Evolutionary conservation across 2,797 vertebrate species (phyloP), one percentile per base, ranked within the genome.

Genomic region (Chelon auratus): DNA sequence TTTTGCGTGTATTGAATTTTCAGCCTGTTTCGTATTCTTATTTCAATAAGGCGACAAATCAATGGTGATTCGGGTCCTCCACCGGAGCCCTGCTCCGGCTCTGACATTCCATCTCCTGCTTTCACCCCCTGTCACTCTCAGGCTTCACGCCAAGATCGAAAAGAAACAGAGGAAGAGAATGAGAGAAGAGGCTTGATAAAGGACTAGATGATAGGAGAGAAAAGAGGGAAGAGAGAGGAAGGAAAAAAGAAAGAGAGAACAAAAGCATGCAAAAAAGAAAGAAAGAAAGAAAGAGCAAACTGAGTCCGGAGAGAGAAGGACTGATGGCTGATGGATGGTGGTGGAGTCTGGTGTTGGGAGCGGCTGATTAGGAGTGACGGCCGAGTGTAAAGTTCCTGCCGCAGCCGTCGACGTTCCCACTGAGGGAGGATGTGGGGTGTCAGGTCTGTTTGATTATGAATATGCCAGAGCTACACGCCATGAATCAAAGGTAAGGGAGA

Each of bases 341-440:
- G 90, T 77, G 88, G 91, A 94, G 93, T 87, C 86, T 62, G 89
- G 91, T 79, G 87, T 93, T 91, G 85, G 17, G 7, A 86, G 87
- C 89, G 78, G 88, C 88, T 96, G 94, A 96, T 96, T 93, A 95
- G 94, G 92, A 93, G 83, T 93, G 94, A 95, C 91, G 94, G 93
- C 93, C 66, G 85, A 90, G 94, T 93, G 91, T 93, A 89, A 83
- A 94, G 95, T 95, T 96, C 95, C 94, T 77, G 86, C 92, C 89
- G 82, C 82, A 93, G 93, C 81, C 88, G 90, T 93, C 93, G 93
- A 91, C 89, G 80, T 89, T 84, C 81, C 81, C 87, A 87, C 88
- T 90, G 87, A 83, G 85, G 87, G 91, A 93, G 92, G 92, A 93
- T 91, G 91, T 91, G 88, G 87, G 82, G 86, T 93, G 92, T 93